These are phyloP conservation scores for Ennomos fuscantarius DNA, from an alignment of 2,888 invertebrate genomes.

Conservation along the genomic window DNA sequence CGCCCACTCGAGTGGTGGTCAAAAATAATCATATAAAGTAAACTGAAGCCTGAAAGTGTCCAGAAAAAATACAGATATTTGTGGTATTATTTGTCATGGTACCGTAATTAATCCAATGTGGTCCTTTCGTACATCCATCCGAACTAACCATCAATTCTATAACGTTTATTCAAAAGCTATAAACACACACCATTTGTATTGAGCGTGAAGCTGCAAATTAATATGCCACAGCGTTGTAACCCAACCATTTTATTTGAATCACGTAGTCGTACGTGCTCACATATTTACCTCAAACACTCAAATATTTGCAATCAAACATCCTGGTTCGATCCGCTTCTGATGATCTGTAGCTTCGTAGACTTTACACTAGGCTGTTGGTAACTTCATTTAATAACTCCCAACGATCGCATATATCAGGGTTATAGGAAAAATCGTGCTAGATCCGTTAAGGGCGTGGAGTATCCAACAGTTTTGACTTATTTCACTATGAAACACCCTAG, in stretches of 20 bases:
- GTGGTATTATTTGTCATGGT: too few relatives aligned
- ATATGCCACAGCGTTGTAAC: constrained; percentile 21
- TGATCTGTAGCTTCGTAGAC: constrained; percentile 16
- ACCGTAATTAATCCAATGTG: too few relatives aligned
- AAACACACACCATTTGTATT: constrained; percentile 25
- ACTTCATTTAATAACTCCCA: background rate
- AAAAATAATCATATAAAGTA: too few relatives aligned
- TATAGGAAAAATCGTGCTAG: too few relatives aligned
- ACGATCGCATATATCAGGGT: too few relatives aligned
- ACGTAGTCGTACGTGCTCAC: constrained; percentile 29
- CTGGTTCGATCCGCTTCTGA: constrained; percentile 29
- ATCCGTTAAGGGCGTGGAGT: too few relatives aligned
- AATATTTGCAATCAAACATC: constrained; percentile 37
- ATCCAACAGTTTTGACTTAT: too few relatives aligned
- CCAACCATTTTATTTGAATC: constrained; percentile 26
- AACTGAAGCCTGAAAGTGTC: too few relatives aligned
- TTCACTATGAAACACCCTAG: too few relatives aligned
- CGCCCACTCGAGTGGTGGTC: too few relatives aligned
- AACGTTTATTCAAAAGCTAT: constrained; percentile 10
- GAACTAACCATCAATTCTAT: background rate
- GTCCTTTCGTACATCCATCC: too few relatives aligned
- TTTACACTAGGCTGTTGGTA: constrained; percentile 2
- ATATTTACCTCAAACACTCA: constrained; percentile 35
- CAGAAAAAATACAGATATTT: too few relatives aligned
- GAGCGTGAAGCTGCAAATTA: constrained; percentile 30